Percentiles rank a stretch among this genome's conserved stretches.
phyloP scores from a whole-genome alignment of 2,888 invertebrate genomes.

The Agonopterix arenella region DNA sequence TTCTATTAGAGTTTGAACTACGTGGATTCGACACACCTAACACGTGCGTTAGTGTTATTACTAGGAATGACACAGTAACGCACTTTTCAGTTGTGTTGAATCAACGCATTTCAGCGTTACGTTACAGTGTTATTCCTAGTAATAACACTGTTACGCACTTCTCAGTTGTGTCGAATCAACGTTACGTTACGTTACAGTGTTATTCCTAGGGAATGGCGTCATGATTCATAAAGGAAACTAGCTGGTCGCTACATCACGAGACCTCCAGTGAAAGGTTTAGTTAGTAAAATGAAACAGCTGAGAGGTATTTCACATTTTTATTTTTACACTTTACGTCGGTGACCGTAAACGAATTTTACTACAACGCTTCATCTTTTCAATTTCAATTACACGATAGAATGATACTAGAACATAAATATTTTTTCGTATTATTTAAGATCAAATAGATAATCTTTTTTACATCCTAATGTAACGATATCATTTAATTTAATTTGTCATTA shows the following conservation, averaged over 20 bases:
- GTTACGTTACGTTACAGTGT: too few relatives aligned
- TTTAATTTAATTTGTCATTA: slow-evolving; percentile 72
- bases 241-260: neutral
- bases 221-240: too few relatives aligned
- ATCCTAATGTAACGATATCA: slow-evolving; percentile 74
- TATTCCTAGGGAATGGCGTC: too few relatives aligned
- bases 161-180: too few relatives aligned
- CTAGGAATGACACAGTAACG: too few relatives aligned
- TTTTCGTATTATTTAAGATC: slow-evolving; percentile 74
- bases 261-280: neutral
- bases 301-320: slow-evolving; percentile 70
- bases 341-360: slow-evolving; percentile 75
- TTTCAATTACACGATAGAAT: slow-evolving; percentile 70
- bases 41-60: too few relatives aligned
- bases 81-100: too few relatives aligned
- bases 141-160: too few relatives aligned
- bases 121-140: too few relatives aligned
- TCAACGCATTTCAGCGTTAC: too few relatives aligned
- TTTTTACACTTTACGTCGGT: slow-evolving; percentile 74
- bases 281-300: slow-evolving; percentile 50
- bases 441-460: slow-evolving; percentile 78
- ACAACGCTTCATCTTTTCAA: slow-evolving; percentile 60
- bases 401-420: slow-evolving; percentile 77
- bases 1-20: too few relatives aligned
- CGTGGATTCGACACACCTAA: too few relatives aligned